Base-by-base conservation (phyloP, 2,797 vertebrate genomes). In the Arctocebus calabarensis region DNA sequence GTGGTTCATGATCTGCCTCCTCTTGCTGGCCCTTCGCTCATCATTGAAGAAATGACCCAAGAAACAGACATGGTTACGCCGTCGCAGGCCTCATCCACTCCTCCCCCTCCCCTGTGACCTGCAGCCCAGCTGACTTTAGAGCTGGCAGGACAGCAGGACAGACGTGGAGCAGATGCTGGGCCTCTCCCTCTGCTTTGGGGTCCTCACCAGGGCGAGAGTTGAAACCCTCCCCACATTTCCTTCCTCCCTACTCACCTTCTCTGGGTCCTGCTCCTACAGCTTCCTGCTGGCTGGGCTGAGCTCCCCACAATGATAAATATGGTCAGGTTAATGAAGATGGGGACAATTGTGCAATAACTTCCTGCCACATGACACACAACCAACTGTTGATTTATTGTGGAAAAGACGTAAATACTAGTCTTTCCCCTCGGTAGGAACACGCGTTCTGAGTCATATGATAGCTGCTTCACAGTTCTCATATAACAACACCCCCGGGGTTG, bases 331-430 rank as follows among this genome's bases (percentile, higher is more conserved):
- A 59, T 7, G 73, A 37, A 45, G 52, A 96, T 88, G 84, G 96
- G 90, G 94, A 25, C 0, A 59, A 29, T 9, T 1, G 3, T 11
- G 61, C n/a, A 61, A 88, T 40, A 32, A 43, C 37, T 81, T 40
- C 62, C 95, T n/a, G 92, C 93, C 96, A 75, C 4, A 0, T 93
- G 95, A 37, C 95, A 92, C 96, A 97, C 96, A 97, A 94, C 97
- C 82, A 62, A 85, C 97, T 97, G 96, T 91, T 95, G 97, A 98
- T 94, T 97, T 97, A 96, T 97, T 55, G 91, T 96, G 97, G 97
- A 97, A 97, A 98, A 97, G 96, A 97, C 45, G 75, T 97, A 97
- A 96, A 95, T 96, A 87, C 66, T 73, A 93, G 94, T 2, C 40
- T 43, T 97, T 0, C 81, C 94, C 93, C 88, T 90, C 97, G 97